Evolutionary conservation across 2,888 invertebrate species (phyloP), one percentile per base, ranked within the genome.

Genomic region (Aporophyla lueneburgensis): DNA sequence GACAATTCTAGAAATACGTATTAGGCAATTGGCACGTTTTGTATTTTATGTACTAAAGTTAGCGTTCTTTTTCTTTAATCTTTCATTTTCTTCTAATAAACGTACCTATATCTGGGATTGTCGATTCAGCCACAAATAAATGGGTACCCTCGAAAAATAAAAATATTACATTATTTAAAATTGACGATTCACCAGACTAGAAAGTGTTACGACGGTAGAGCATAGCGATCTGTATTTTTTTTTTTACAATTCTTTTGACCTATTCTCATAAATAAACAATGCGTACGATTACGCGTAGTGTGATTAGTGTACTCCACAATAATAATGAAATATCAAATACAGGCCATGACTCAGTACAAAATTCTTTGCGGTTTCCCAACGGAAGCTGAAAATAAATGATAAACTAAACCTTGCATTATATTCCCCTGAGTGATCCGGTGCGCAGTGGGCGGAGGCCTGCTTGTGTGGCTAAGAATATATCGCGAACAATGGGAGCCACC

Each of bases 371-470:
- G 86, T 83, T 82, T 61, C 63, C 53, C 40, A 71, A 74, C 82
- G 74, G 85, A 77, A 74, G 77, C 77, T 81, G 51, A 74, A 83
- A 83, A 85, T 81, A 85, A 81, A 81, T 71, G 58, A 76, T 80
- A 65, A 68, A 69, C 21, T 69, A 63, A 82, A 68, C 61, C 56
- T 76, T 67, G 67, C 82, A 76, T 81, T 63, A 73, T 73, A 81
- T 76, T 74, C 49, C 43, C 61, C 24, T 85, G 77, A 83, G 70
- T 59, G 71, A 83, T 83, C n/a, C 33, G 54, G 46, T 16, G 40
- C 56, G 19, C 49, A 43, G 83, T 74, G 65, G 77, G 73, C 63
- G 71, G 68, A 59, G 77, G 51, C 71, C 58, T 73, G 56, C 19
- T 70, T 27, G 12, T n/a, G 54, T 59, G 61, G 12, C 66, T 58